Evolutionary conservation across 2,113 vertebrate species (phyloP).

Genomic region (Baryphthengus martii): DNA sequence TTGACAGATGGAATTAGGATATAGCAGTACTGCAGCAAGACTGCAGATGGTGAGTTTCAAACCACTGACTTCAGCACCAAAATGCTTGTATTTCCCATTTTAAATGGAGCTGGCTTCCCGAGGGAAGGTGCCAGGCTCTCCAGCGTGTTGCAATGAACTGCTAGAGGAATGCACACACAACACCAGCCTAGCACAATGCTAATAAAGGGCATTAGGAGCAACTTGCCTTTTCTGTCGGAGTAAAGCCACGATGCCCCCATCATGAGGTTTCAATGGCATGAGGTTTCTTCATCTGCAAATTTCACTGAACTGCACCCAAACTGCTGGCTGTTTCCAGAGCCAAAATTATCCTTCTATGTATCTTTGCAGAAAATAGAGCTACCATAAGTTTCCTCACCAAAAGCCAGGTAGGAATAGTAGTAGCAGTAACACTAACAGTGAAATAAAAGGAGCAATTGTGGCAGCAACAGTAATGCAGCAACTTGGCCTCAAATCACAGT

Average conservation of each 20-base stretch:
- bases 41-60: constrained; percentile 37
- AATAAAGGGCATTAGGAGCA: neutral
- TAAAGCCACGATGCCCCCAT: fast-evolving
- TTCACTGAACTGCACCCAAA: neutral
- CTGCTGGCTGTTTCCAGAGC: neutral
- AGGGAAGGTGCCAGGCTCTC: neutral
- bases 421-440: neutral
- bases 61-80: constrained; percentile 7
- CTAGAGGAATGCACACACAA: neutral
- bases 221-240: neutral
- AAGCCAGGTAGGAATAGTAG: neutral
- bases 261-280: no score
- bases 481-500: neutral
- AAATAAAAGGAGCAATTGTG: neutral
- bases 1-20: constrained; percentile 39
- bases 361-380: neutral
- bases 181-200: neutral
- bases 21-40: constrained; percentile 17
- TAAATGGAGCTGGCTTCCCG: neutral
- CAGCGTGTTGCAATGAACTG: neutral
- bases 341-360: neutral
- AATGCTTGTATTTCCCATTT: neutral
- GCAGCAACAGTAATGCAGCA: neutral
- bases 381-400: neutral
- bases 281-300: neutral